phyloP scores from a whole-genome alignment of 2,797 vertebrate species.

The Galagoides demidoff region DNA sequence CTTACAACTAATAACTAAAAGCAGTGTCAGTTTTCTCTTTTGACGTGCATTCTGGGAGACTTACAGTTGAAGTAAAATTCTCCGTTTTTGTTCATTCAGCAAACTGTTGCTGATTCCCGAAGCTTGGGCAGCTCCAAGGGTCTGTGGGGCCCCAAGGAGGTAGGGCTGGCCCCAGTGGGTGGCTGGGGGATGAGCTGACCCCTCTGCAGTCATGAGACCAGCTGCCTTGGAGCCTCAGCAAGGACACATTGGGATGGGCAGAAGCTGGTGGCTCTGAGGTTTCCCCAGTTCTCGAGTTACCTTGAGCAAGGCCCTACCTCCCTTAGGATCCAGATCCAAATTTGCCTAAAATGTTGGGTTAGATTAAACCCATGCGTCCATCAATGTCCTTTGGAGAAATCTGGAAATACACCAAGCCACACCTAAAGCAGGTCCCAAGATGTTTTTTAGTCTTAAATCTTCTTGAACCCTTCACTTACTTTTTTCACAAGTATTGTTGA shows the following conservation, averaged over 20 bases:
- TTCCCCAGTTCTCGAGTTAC: rapidly evolving
- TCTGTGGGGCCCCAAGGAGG: not conserved
- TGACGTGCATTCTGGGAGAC: not conserved
- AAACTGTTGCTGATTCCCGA: rapidly evolving
- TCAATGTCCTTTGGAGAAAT: not conserved
- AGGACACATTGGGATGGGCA: rapidly evolving
- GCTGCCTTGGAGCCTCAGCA: not conserved
- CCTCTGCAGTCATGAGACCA: rapidly evolving
- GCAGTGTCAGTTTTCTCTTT: not conserved
- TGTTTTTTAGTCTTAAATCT: not conserved
- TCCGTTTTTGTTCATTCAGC: not conserved
- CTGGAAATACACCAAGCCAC: rapidly evolving
- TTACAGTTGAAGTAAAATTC: not conserved
- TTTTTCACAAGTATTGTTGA: not conserved
- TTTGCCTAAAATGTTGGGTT: not conserved
- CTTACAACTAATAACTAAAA: not conserved
- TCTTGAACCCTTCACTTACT: not conserved
- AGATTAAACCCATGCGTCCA: not conserved
- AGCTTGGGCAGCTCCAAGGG: not conserved
- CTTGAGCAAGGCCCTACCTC: not conserved
- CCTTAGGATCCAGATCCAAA: not conserved
- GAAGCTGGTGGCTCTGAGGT: not conserved
- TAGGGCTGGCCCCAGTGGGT: no score
- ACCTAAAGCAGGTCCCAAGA: not conserved
- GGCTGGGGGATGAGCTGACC: no score